Evolutionary conservation across 35 echinoderm and acorn worm species (phyloP), one percentile per base, ranked within the genome.

Genomic region (Apostichopus parvimensis): DNA sequence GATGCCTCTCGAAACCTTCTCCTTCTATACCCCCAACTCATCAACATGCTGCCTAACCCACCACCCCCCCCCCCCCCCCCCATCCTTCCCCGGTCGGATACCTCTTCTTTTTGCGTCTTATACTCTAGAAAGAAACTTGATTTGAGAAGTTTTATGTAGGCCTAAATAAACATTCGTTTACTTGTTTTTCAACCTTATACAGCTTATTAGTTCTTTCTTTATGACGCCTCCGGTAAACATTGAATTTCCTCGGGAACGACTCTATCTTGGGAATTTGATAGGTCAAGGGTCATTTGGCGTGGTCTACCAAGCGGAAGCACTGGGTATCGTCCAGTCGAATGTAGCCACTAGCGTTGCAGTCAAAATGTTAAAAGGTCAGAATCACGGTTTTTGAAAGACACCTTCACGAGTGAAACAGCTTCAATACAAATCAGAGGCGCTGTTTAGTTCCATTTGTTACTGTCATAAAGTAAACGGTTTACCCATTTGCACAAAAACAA

Each of bases 261-360:
- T 95, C 6, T 45, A 28, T 21, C 53, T 95, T 28, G 91, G 91
- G 7, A 34, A 75, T 2, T 79, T 95, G 6, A 79, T 95, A 9
- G 94, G 94, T 21, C 92, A 91, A 6, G 94, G 94, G 11, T 95
- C 94, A 53, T 95, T 95, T 71, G 94, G 94, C 18, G 79, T 93
- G 60, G 94, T 95, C 4, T 55, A 93, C 7, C 58, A 78, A 6
- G 94, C 73, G n/a, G 94, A 95, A 53, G 94, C 94, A 5, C 64
- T 82, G 9, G 94, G 94, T 12, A 95, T 95, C 62, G 72, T 95
- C 5, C 68, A 89, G 6, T 23, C 57, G 8, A 77, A 77, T 8
- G 56, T 34, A 1, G 86, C 79, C 54, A 95, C 91, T 23, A 79
- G 82, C 20, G 94, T 95, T 53, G 94, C 94, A 9, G 83, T 95